phyloP scores from a whole-genome alignment of 2,797 vertebrate species.

The Spinus olivaceus region DNA sequence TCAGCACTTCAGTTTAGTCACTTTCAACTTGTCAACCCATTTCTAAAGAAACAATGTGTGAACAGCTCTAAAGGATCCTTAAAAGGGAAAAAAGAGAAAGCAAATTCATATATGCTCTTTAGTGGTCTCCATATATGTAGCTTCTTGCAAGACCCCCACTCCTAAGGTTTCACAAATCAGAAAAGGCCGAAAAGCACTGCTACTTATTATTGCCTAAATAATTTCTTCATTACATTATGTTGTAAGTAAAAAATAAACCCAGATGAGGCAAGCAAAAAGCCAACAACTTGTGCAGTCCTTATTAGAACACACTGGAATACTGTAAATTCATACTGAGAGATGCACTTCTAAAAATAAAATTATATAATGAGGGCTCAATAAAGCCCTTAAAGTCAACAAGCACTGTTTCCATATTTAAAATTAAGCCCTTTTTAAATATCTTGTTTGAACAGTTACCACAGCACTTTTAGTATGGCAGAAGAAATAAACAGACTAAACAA shows the following conservation, averaged over 20 bases:
- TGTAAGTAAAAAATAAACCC: background rate
- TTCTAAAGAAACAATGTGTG: background rate
- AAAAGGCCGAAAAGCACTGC: background rate
- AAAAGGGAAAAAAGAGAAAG: conserved; percentile 1
- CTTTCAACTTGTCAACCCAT: background rate
- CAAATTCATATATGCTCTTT: background rate
- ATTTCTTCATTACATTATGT: background rate
- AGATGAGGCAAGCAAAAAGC: background rate
- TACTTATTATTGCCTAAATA: background rate
- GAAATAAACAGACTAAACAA: background rate
- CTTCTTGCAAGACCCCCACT: background rate
- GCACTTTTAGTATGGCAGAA: background rate
- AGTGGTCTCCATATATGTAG: background rate
- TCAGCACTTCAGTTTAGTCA: background rate
- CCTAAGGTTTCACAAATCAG: background rate
- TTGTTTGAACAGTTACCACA: background rate
- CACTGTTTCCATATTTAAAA: background rate
- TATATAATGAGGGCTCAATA: background rate
- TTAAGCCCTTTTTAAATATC: background rate
- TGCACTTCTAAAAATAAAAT: conserved; percentile 23
- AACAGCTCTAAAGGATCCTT: background rate
- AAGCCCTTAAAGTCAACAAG: background rate
- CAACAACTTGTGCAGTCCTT: background rate
- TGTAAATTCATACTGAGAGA: background rate
- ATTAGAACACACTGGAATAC: background rate